A percentile compares a stretch with the other conserved stretches of the same genome.
Evolutionary conservation across 2,888 invertebrate species (phyloP).

Genomic region (Altica lythri): DNA sequence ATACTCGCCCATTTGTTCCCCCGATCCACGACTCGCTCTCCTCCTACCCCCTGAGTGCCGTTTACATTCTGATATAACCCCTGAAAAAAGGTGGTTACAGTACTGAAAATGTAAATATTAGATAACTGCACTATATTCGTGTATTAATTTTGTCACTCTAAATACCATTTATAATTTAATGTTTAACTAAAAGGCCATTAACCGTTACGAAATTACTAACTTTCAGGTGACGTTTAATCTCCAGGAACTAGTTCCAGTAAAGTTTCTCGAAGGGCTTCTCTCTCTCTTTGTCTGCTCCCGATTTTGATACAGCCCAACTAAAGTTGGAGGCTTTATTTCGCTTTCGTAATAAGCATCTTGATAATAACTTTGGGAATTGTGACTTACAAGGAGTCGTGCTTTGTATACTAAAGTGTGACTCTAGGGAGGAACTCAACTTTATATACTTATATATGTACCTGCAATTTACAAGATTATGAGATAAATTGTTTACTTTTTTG

Average conservation of each 20-base stretch:
- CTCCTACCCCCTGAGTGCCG: no score
- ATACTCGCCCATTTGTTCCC: no score
- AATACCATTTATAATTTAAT: no score
- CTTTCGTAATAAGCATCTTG: conserved; percentile 19
- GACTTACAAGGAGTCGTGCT: conserved; percentile 14
- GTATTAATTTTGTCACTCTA: no score
- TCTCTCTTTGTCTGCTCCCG: neutral
- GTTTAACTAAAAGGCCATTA: neutral
- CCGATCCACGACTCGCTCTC: no score
- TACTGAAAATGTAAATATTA: no score
- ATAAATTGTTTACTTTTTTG: no score
- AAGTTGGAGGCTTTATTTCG: conserved; percentile 6
- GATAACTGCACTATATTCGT: no score
- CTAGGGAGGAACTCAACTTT: conserved; percentile 8
- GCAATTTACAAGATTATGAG: neutral
- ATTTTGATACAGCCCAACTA: conserved; percentile 1
- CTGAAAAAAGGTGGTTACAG: no score
- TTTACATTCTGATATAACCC: no score
- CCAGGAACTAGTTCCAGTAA: neutral
- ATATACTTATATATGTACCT: no score
- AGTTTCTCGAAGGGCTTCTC: conserved; percentile 2
- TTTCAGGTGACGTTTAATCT: conserved; percentile 5
- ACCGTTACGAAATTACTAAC: neutral
- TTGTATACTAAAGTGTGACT: conserved; percentile 8
- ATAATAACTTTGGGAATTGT: conserved; percentile 20